Evolutionary conservation across 2,888 invertebrate species (phyloP), one percentile per base, ranked within the genome.

Genomic region (Eledone cirrhosa): DNA sequence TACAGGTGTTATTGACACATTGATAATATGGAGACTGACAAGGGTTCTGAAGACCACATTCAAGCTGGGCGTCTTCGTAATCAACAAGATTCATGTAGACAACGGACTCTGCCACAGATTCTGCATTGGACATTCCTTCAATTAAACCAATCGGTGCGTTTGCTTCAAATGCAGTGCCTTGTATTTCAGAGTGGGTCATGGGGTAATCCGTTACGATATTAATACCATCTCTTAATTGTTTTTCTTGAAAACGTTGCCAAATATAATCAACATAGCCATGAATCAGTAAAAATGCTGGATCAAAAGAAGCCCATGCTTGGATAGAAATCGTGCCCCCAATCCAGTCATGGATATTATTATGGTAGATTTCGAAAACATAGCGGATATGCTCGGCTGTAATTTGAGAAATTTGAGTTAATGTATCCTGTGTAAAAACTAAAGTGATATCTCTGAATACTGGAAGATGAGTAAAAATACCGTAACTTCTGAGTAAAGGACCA

Each of bases 211-310:
- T 81, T 7, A 75, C 80, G 1, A 85, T 85, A 59, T 86, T 82
- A 14, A 85, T 79, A 1, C 84, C 83, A 3, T 78, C 69, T 16
- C 31, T 31, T 31, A 82, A 80, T 69, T 85, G 85, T 31, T 82
- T 79, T 13, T 82, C 81, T 41, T 85, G 78, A 63, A 85, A 85
- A 47, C 87, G 81, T 78, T 90, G 90, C 89, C 90, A 91, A 11
- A 90, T 80, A 47, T 86, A 83, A 80, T 90, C 90, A 16, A 90
- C 86, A 80, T 88, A 90, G 16, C 87, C 84, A 80, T 90, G 90
- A 78, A 88, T 88, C 63, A 90, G 80, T 82, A 85, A 90, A 82
- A 90, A 91, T 31, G 88, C 82, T 0, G 90, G 90, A 81, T 90
- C 90, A 77, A 87, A 89, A 8, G 89, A 89, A 0, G 90, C 87